phyloP scores from a whole-genome alignment of 2,797 vertebrate genomes.

The Hirundo rustica region DNA sequence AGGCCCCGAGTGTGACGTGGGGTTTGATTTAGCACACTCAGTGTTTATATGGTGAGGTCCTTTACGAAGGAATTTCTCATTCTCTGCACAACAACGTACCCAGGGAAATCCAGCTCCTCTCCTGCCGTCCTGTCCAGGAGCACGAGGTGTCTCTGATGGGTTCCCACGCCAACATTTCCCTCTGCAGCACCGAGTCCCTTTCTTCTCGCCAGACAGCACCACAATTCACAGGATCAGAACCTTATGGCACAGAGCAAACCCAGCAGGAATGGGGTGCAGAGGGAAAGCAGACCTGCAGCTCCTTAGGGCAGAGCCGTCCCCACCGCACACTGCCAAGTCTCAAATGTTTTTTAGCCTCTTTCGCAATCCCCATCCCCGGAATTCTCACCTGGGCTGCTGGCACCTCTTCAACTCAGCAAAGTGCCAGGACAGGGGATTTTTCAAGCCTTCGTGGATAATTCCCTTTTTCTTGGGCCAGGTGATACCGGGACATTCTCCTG shows the following conservation, averaged over 20 bases:
- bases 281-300: not conserved
- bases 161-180: not conserved
- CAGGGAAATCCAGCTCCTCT: not conserved
- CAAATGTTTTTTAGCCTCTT: not conserved
- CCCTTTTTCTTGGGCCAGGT: not conserved
- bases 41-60: not conserved
- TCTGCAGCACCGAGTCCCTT: not conserved
- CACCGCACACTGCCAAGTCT: not conserved
- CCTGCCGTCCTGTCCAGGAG: not conserved
- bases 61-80: not conserved
- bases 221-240: not conserved
- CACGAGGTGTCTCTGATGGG: not conserved
- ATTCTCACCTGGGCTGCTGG: not conserved
- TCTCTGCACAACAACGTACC: not conserved
- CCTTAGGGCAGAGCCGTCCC: not conserved
- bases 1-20: accelerated
- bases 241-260: not conserved
- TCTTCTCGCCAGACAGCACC: not conserved
- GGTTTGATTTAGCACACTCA: not conserved
- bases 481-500: not conserved
- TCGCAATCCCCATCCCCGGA: not conserved
- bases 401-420: not conserved
- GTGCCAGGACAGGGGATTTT: not conserved
- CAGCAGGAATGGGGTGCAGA: accelerated
- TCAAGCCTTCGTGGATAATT: not conserved